Evolutionary conservation across 2,888 invertebrate genomes (phyloP), one percentile per base, ranked within the genome.

Genomic region (Melanophora roralis): DNA sequence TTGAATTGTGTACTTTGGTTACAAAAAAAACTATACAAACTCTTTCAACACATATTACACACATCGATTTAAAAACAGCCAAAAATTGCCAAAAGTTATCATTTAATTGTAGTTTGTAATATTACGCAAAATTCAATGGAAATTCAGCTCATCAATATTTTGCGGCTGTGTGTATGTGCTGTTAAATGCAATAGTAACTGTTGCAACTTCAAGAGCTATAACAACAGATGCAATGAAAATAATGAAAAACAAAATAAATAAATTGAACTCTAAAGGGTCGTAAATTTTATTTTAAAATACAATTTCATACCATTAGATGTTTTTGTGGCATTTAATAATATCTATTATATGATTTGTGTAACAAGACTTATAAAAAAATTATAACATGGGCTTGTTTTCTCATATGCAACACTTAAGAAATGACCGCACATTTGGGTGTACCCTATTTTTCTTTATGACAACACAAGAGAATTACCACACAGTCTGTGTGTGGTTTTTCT

Each of bases 231-330:
- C 14, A 27, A 5, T 27, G 4, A 14, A 5, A 9, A 34, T 14
- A 21, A 7, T 49, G 12, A 21, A 21, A 47, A 47, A 21, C 47
- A 47, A 11, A 9, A 8, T 8, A 11, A 49, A n/a, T 16, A 47
- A 43, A 2, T 34, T 11, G 9, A 57, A 34, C 60, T 62, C 60
- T 1, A 55, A 72, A 57, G 55, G 49, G 49, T 68, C 62, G 62
- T 73, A 73, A 73, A 77, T 62, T 59, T 62, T 76, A 32, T 68
- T 40, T 23, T 12, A n/a, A 5, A 8, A 36, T 67, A 12, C 36
- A 47, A 40, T 72, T 72, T 53, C 51, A 43, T 72, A 49, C 38
- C 38, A 40, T 19, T 21, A 55, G 55, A 47, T 64, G 38, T 53
- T 40, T 36, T 59, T 71, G 71, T 77, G 59, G 72, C 3, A 47